Evolutionary conservation across 2,797 vertebrate species (phyloP).

Genomic region (Rhynchotus rufescens): DNA sequence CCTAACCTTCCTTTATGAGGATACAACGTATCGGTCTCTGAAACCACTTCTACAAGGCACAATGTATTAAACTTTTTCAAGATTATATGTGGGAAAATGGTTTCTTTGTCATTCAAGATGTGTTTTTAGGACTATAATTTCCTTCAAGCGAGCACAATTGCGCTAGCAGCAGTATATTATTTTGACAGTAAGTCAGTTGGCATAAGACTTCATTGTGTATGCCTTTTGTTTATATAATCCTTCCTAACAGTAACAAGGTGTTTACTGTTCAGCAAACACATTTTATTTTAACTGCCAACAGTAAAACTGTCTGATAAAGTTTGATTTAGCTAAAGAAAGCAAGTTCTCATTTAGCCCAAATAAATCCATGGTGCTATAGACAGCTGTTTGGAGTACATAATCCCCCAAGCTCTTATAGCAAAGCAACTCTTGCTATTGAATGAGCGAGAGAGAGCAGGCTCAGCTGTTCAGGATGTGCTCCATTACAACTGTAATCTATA

Average conservation of each 20-base stretch:
- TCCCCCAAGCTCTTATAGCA: slow-evolving; percentile 58
- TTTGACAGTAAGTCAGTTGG: slow-evolving; percentile 71
- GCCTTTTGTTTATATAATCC: slow-evolving; percentile 84
- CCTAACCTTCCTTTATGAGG: slow-evolving; percentile 1
- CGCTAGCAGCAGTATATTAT: slow-evolving; percentile 55
- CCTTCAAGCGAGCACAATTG: slow-evolving; percentile 63
- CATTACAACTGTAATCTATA: slow-evolving; percentile 61
- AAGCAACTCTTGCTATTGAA: slow-evolving; percentile 48
- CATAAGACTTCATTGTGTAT: slow-evolving; percentile 67
- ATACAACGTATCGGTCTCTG: not conserved
- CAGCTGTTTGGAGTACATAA: slow-evolving; percentile 77
- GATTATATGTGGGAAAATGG: slow-evolving; percentile 58
- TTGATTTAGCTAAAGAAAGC: slow-evolving; percentile 85
- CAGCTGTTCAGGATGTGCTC: slow-evolving; percentile 78
- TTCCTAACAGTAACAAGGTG: slow-evolving; percentile 85
- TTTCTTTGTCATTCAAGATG: slow-evolving; percentile 65
- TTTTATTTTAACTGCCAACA: slow-evolving; percentile 84
- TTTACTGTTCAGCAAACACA: slow-evolving; percentile 86
- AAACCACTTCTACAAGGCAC: slow-evolving; percentile 11
- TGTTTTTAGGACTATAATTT: slow-evolving; percentile 70
- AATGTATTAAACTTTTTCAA: slow-evolving; percentile 44
- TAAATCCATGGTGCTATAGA: slow-evolving; percentile 78
- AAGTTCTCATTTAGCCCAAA: slow-evolving; percentile 78
- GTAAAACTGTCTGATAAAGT: slow-evolving; percentile 89
- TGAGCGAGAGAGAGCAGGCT: slow-evolving; percentile 59